phyloP scores from a whole-genome alignment of 1,140 invertebrate species.

The Colletes latitarsis region DNA sequence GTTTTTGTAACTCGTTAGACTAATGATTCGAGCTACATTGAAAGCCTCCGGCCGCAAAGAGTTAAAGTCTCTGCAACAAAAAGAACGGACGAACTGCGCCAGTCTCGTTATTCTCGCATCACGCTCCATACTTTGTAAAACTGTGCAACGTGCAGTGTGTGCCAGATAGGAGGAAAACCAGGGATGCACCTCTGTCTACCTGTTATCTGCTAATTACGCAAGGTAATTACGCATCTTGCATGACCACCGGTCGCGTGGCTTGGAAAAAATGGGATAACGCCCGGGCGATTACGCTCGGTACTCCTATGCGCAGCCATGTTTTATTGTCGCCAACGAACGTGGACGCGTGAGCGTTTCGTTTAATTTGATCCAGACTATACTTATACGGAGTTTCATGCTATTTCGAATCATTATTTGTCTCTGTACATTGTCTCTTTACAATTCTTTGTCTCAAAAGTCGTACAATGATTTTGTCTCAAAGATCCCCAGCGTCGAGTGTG shows the following conservation, averaged over 20 bases:
- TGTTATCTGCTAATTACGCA: slow-evolving; percentile 61
- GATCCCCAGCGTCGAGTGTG: too few species aligned
- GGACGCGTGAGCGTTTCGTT: not conserved
- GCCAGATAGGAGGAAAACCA: slow-evolving; percentile 23
- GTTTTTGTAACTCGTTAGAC: too few species aligned
- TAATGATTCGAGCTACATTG: not conserved
- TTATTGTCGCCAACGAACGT: slow-evolving; percentile 21
- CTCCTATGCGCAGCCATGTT: slow-evolving; percentile 9
- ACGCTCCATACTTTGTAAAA: not conserved
- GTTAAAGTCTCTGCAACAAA: not conserved
- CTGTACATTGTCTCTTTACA: too few species aligned
- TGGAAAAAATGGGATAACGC: slow-evolving; percentile 49
- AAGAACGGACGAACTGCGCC: not conserved
- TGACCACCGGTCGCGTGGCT: slow-evolving; percentile 25
- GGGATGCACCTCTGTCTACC: slow-evolving; percentile 29
- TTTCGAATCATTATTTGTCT: too few species aligned
- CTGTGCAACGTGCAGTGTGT: slow-evolving; percentile 4
- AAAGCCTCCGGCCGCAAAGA: not conserved
- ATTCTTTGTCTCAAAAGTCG: too few species aligned
- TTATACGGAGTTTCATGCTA: too few species aligned
- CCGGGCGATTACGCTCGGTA: slow-evolving; percentile 47
- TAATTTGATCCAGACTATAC: not conserved
- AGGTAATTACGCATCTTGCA: slow-evolving; percentile 61
- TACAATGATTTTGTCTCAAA: too few species aligned
- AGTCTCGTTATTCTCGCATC: slow-evolving; percentile 26